Base-by-base conservation (phyloP, 2,888 invertebrate species). In the Polyommatus icarus region DNA sequence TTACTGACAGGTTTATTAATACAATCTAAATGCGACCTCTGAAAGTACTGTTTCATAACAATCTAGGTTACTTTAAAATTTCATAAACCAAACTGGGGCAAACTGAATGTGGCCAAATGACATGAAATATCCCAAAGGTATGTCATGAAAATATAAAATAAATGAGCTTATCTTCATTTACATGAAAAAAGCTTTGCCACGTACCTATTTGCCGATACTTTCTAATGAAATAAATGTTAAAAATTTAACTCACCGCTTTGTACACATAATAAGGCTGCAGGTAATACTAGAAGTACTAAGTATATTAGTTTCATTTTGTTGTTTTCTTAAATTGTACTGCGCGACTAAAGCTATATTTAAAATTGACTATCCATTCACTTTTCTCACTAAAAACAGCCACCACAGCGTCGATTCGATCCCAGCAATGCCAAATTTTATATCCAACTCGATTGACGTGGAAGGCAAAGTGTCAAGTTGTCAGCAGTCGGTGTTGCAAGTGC, bases 261-360 rank as follows among this genome's bases (percentile, higher is more conserved):
- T 82, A 96, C 95, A 82, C 96, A 96, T 83, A 96, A 95, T 82
- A 97, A 95, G 73, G 96, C 95, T 54, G 96, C 96, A 83, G 97
- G 97, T 81, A 97, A 90, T 83, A 96, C 95, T 85, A 97, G 86
- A 78, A 97, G 86, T 77, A 89, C 86, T 84, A 97, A 89, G 88
- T 96, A 95, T 84, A 96, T 92, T 85, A 95, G 94, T 91, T 95
- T 97, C 97, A 97, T 97, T 89, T 90, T 95, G 83, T 83, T 83
- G 81, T 83, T 79, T 83, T 81, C 81, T 79, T 82, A 81, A 82
- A 82, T 82, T 83, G 84, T 84, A 82, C 82, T 86, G 84, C 87
- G 85, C 82, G 81, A 78, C 79, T 78, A 82, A 84, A 82, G 84
- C 84, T 84, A 85, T 84, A 86, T 86, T 87, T 84, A 82, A 83